These are phyloP conservation scores for Betta splendens DNA, from an alignment of 2,797 vertebrate genomes.

Conservation along the genomic window DNA sequence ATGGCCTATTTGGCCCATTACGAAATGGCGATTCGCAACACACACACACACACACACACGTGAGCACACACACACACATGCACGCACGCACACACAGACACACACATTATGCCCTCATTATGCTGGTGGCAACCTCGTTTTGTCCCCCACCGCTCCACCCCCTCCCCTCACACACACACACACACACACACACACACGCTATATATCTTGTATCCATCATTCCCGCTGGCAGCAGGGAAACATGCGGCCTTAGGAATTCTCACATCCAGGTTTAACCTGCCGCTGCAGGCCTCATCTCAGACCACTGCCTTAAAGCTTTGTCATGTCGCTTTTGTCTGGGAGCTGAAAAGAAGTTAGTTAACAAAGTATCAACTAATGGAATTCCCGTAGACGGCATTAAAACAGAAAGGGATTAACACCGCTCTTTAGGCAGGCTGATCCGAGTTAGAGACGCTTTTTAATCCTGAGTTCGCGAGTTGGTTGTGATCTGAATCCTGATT, in stretches of 20 bases:
- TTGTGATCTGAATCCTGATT: neutral
- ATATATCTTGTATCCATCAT: constrained; percentile 31
- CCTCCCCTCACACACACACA: constrained; percentile 19
- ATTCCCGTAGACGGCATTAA: neutral
- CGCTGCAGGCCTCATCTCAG: neutral
- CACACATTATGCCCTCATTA: constrained; percentile 52
- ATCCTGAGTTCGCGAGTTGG: neutral
- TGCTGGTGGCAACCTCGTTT: constrained; percentile 55
- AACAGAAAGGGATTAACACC: neutral
- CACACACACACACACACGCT: constrained; percentile 31
- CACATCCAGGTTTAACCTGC: constrained; percentile 15
- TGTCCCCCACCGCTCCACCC: constrained; percentile 28
- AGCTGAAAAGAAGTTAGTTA: neutral
- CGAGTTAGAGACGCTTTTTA: neutral
- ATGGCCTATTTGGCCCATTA: constrained; percentile 58
- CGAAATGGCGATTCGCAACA: constrained; percentile 43
- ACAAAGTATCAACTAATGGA: neutral
- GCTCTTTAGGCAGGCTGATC: neutral
- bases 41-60: constrained; percentile 43
- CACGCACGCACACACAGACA: constrained; percentile 36
- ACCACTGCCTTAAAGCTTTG: neutral
- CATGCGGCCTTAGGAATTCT: constrained; percentile 18
- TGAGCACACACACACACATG: constrained; percentile 37
- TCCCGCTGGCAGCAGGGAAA: neutral
- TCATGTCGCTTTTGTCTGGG: neutral